Conservation (phyloP, 2,888 invertebrate genomes). For the Hoplodrina blanda region DNA sequence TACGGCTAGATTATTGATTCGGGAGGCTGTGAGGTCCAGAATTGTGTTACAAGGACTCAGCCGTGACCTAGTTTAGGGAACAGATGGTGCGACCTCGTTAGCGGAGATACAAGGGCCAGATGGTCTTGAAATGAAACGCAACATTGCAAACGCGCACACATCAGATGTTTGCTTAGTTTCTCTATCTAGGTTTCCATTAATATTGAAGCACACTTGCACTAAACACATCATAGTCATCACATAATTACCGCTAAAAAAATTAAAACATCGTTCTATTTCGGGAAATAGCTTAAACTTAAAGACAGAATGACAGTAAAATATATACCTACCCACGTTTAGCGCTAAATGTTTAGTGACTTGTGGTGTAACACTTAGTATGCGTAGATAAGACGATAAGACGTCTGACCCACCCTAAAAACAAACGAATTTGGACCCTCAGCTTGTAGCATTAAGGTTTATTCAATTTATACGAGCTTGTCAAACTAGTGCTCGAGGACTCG, state of each 20-base stretch:
- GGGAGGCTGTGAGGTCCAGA: slow-evolving; percentile 86
- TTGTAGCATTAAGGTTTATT: no score
- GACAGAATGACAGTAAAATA: not conserved
- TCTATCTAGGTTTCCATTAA: slow-evolving; percentile 1
- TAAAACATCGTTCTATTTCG: not conserved
- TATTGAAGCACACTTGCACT: not conserved
- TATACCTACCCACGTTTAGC: no score
- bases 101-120: slow-evolving; percentile 45
- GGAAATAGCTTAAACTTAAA: not conserved
- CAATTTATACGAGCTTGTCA: no score
- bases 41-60: slow-evolving; percentile 81
- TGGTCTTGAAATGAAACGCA: slow-evolving; percentile 37
- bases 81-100: slow-evolving; percentile 61
- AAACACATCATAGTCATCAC: no score
- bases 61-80: slow-evolving; percentile 84
- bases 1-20: slow-evolving; percentile 79
- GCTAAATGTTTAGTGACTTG: no score
- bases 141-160: not conserved
- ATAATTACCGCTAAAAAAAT: not conserved
- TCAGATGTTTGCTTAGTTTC: slow-evolving; percentile 26
- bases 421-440: no score
- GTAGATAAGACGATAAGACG: no score
- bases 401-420: no score
- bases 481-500: no score
- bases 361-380: not conserved